Percentiles rank a stretch among this genome's conserved stretches.
These are phyloP conservation scores for Scolopax bukidnonensis DNA, from an alignment of 2,797 vertebrate species.

Conservation along the genomic window DNA sequence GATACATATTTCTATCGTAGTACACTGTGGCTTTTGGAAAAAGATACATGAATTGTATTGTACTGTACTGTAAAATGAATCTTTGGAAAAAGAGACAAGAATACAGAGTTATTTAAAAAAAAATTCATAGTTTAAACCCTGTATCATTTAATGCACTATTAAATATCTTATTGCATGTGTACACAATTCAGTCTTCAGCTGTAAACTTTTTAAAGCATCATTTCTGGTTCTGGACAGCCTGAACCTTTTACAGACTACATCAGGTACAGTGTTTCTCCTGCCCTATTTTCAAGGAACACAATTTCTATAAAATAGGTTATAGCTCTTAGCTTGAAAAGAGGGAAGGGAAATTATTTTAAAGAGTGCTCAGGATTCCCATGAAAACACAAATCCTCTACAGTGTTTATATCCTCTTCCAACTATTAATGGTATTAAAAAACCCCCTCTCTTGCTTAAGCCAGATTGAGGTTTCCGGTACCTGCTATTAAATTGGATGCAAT, in stretches of 20 bases:
- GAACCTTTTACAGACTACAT: not conserved
- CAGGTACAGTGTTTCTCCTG: not conserved
- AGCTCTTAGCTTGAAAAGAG: not conserved
- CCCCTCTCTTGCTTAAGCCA: not conserved
- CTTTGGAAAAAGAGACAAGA: not conserved
- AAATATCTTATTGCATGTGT: not conserved
- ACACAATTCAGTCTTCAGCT: not conserved
- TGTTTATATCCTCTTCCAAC: constrained; percentile 40
- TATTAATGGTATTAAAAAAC: constrained; percentile 2
- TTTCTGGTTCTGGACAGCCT: not conserved
- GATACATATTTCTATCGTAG: not conserved
- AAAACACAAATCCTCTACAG: constrained; percentile 33
- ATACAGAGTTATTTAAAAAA: not conserved
- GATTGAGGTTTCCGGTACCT: not conserved
- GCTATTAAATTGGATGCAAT: constrained; percentile 17
- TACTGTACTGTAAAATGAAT: no score
- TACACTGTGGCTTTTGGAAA: not conserved
- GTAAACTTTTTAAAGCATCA: not conserved
- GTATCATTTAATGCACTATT: constrained; percentile 35
- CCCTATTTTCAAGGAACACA: not conserved
- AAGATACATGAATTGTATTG: not conserved
- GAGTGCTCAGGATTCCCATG: constrained; percentile 2
- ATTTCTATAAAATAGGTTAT: not conserved
- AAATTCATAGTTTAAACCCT: constrained; percentile 23
- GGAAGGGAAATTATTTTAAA: constrained; percentile 32